Base-by-base conservation (phyloP, 2,888 invertebrate genomes). In the Mimachlamys varia region DNA sequence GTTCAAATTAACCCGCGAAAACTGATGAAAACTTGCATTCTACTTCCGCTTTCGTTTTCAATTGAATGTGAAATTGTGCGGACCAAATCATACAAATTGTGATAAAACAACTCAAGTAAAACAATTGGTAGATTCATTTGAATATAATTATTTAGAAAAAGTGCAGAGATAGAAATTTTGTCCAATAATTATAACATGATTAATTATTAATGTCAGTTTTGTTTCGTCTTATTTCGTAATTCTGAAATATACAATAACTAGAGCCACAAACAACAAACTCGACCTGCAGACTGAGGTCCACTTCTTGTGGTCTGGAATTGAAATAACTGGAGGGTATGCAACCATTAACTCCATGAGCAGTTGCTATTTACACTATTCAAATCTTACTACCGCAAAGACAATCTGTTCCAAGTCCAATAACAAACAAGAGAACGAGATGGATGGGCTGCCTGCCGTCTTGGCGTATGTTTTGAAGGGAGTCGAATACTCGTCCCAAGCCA, bases 21-120 rank as follows among this genome's bases (percentile, higher is more conserved):
- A 44, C 44, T 5, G 44, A 44, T 44, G 44, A 44, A 44, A 44
- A 44, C 44, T 44, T 7, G 44, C 33, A 76, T 76, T 76, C 76
- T 76, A 76, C 76, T 76, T 76, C 76, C 76, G 76, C 76, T 76
- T 76, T 76, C 76, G 76, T 76, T 76, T 76, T 76, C 76, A 10
- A 33, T 22, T 76, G 33, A 33, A 76, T 27, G 27, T 0, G 1
- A 33, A 33, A 33, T 76, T 27, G 15, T 33, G 4, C 0, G 76
- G 17, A 33, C 4, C 76, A 15, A 76, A 76, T 76, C 62, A 0
- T n/a, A n/a, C 22, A 7, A 62, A 22, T 62, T 62, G 22, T 3
- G 22, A 62, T 22, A 22, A 62, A 44, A 62, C 22, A n/a, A 22
- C 22, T 5, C 17, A 22, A 22, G 3, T 62, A n/a, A 19, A 13